These are phyloP conservation scores for Seira musarum DNA, from an alignment of 2,888 invertebrate genomes.

Conservation along the genomic window DNA sequence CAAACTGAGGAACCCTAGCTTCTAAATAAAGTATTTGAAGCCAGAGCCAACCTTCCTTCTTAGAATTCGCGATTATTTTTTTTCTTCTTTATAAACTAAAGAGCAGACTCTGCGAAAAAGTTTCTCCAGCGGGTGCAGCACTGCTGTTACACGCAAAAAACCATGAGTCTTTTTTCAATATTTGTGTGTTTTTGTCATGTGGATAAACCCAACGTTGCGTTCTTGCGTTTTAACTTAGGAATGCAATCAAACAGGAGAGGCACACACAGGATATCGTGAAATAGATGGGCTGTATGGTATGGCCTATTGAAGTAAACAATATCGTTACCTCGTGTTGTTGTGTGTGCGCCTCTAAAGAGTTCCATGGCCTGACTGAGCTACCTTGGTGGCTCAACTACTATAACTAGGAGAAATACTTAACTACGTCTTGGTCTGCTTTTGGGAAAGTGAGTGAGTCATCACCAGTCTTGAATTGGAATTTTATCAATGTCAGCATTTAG, in stretches of 20 bases:
- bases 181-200: conserved; percentile 9
- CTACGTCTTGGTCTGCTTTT: background rate
- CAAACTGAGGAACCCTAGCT: too few species aligned
- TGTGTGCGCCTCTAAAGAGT: background rate
- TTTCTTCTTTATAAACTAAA: background rate
- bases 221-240: background rate
- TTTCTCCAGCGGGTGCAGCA: background rate
- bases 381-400: background rate
- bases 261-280: background rate
- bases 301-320: background rate
- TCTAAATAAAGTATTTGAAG: too few species aligned
- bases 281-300: background rate
- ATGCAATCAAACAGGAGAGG: background rate
- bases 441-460: background rate
- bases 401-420: background rate
- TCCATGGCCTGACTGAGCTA: conserved; percentile 6
- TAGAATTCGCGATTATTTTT: background rate
- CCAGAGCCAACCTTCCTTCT: background rate
- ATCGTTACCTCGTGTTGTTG: too few species aligned
- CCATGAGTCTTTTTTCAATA: background rate
- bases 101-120: background rate
- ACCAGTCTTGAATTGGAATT: background rate
- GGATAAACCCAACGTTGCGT: background rate
- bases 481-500: background rate
- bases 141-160: background rate